Base-by-base conservation (phyloP, 2,888 invertebrate species). In the Coelogynopora nodosa region DNA sequence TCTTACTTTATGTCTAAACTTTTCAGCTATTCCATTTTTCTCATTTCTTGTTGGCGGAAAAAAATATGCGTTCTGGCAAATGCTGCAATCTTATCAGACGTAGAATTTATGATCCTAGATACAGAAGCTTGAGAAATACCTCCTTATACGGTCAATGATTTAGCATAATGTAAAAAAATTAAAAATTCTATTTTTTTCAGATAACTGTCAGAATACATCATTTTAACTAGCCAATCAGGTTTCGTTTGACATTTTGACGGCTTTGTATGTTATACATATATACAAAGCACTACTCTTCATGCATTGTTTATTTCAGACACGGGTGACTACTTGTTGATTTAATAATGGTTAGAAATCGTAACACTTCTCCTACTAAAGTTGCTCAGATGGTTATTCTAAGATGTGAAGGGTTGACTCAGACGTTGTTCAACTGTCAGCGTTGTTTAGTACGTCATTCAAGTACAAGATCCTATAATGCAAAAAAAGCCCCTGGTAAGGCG, bases 281-380 rank as follows among this genome's bases (percentile, higher is more conserved):
- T n/a, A n/a, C n/a, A n/a, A n/a, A n/a, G n/a, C 49, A 49, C 49
- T 49, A 49, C 49, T 49, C 49, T 10, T 49, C 18, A 49, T 49
- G 49, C 49, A 49, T 10, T 49, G 49, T 49, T 49, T 49, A 49
- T 49, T 49, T 49, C 18, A 49, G 49, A 18, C 49, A 49, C 18
- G 49, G 5, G 49, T 49, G 49, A 49, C 49, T 49, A 5, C 49
- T 18, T 49, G 49, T 5, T 49, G 49, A 49, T 18, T 49, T 49
- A 49, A 80, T 10, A 80, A 80, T 80, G 26, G 81, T 27, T 28
- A 80, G 81, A 80, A 80, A 80, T 80, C 81, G 10, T 80, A 80
- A 80, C 28, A 80, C 27, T 27, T 80, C 81, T 27, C 81, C n/a
- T 27, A 80, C n/a, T 80, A 80, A 80, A 80, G 81, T 80, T 27